Evolutionary conservation across 2,113 vertebrate species (phyloP), one percentile per base, ranked within the genome.

Genomic region (Craseonycteris thonglongyai): DNA sequence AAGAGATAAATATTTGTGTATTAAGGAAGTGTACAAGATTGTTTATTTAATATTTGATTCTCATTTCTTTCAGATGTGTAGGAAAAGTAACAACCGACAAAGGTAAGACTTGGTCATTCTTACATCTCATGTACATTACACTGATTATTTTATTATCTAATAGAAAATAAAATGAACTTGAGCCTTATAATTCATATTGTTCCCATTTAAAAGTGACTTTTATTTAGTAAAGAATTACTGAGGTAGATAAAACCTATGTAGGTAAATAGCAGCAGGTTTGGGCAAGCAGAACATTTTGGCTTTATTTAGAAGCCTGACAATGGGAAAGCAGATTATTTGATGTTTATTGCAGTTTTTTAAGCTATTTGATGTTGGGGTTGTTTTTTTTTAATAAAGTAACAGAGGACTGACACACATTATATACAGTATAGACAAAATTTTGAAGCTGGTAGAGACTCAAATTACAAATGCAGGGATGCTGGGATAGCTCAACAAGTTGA

Each of bases 81-180:
- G 98, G 98, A 96, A 98, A 98, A 98, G 92, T 97, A 79, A 78
- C 97, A 40, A n/a, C 97, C 72, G 97, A 97, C 79, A 98, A 98
- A 98, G 98, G 98, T 98, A 98, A 98, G 98, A 94, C 13, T 72
- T 90, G 45, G 76, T n/a, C 88, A 92, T 38, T 26, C 54, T 1
- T 42, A 83, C 5, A 1, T 66, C 30, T 83, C 11, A 0, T 85
- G 1, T 78, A 49, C 21, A 0, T 74, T 72, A 35, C 0, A 7
- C 33, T 86, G 65, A 45, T 66, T 75, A 22, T 85, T 8, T 79
- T 82, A 26, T 69, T 51, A 75, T 49, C 1, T 45, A 6, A 4
- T 6, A 68, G 71, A 91, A 95, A 87, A 6, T 66, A 80, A 22
- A 75, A 22, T 76, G 14, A 80, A 12, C 51, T 38, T 56, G 45